A percentile compares a stretch with the other conserved stretches of the same genome.
Evolutionary conservation across 1,140 invertebrate species (phyloP).

Genomic region (Aradophagus sp.): DNA sequence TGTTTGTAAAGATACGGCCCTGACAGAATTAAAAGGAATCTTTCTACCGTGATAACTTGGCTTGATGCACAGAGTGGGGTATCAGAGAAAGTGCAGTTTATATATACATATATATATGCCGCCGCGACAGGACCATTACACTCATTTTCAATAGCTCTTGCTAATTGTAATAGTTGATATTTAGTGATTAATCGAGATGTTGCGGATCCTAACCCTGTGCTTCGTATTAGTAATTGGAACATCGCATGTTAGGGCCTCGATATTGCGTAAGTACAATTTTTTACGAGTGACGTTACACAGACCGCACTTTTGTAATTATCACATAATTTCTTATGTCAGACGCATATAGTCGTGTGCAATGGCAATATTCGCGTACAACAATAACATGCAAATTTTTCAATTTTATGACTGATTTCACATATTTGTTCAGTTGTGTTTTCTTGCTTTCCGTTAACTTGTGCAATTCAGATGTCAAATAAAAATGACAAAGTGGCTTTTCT

Average conservation of each 20-base stretch:
- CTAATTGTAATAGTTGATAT: slow-evolving; percentile 61
- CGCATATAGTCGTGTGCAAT: slow-evolving; percentile 11
- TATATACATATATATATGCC: slow-evolving; percentile 73
- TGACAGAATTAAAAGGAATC: slow-evolving; percentile 71
- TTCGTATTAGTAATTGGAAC: slow-evolving; percentile 36
- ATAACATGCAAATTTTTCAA: too few species aligned
- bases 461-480: too few species aligned
- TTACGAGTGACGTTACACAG: slow-evolving; percentile 5
- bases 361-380: too few species aligned
- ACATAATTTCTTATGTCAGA: slow-evolving; percentile 29
- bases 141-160: slow-evolving; percentile 67
- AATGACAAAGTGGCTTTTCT: too few species aligned
- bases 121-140: slow-evolving; percentile 60
- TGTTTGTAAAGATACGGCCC: slow-evolving; percentile 62
- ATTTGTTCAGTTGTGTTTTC: too few species aligned
- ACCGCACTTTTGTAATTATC: slow-evolving; percentile 18
- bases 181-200: slow-evolving; percentile 40
- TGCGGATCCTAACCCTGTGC: slow-evolving; percentile 17
- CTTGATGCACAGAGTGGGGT: slow-evolving; percentile 61
- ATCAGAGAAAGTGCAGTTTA: slow-evolving; percentile 72
- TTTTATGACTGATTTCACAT: too few species aligned
- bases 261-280: slow-evolving; percentile 50
- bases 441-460: too few species aligned
- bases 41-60: slow-evolving; percentile 72
- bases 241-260: slow-evolving; percentile 13